These are phyloP conservation scores for Catharus bicknelli DNA, from an alignment of 2,113 vertebrate species.

Conservation along the genomic window DNA sequence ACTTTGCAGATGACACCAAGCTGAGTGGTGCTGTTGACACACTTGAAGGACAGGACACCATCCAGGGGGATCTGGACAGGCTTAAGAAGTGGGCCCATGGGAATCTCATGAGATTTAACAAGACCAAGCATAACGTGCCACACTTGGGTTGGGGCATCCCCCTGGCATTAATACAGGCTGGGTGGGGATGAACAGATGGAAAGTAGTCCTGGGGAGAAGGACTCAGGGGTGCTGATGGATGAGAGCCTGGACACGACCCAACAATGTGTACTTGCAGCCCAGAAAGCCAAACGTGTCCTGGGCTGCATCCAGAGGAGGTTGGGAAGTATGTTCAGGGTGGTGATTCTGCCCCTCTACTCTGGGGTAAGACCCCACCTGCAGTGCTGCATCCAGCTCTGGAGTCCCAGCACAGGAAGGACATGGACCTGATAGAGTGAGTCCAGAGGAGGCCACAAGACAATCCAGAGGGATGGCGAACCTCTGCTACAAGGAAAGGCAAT, in stretches of 20 bases:
- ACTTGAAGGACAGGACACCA: neutral
- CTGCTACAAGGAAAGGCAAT: neutral
- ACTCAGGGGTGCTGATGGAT: neutral
- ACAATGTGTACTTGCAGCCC: neutral
- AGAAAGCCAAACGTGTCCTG: neutral
- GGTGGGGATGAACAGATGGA: neutral
- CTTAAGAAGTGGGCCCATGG: neutral
- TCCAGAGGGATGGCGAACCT: neutral
- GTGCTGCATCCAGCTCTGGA: neutral
- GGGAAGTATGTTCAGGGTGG: neutral
- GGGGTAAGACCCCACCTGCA: neutral
- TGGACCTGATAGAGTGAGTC: accelerated
- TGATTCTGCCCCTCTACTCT: neutral
- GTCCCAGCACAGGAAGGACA: neutral
- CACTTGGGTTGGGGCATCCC: neutral
- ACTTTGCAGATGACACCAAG: neutral
- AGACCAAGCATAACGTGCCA: neutral
- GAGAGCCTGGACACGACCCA: neutral
- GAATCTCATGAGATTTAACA: neutral
- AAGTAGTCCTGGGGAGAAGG: neutral
- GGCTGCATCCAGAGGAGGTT: neutral
- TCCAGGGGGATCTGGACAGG: neutral
- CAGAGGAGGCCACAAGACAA: neutral
- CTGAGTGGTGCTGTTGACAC: neutral
- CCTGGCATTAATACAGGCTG: neutral